Evolutionary conservation across 2,888 invertebrate species (phyloP).

Genomic region (Calliopum simillimum): DNA sequence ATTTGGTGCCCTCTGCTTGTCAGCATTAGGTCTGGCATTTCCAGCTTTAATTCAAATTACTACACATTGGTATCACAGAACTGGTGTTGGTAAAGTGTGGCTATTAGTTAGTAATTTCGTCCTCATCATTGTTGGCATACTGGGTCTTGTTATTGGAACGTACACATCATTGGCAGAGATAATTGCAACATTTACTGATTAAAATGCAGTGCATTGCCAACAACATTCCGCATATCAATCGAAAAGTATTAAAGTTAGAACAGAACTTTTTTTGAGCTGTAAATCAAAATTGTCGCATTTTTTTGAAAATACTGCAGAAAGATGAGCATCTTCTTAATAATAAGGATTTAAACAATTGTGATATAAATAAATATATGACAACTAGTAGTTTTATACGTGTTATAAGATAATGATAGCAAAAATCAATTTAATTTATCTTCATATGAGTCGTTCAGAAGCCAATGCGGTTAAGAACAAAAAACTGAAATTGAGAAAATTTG

Average conservation of each 20-base stretch:
- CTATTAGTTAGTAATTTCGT: constrained; percentile 74
- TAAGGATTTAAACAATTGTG: constrained; percentile 1
- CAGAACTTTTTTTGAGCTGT: not conserved
- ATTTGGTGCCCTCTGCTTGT: constrained; percentile 90
- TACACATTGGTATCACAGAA: constrained; percentile 80
- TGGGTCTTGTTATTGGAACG: constrained; percentile 78
- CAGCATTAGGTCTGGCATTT: constrained; percentile 88
- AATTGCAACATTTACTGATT: constrained; percentile 69
- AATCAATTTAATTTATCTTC: too few species aligned
- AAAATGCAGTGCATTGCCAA: constrained; percentile 14
- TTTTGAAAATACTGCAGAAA: not conserved
- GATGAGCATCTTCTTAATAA: not conserved
- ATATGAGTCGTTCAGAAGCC: too few species aligned
- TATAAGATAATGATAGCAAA: not conserved
- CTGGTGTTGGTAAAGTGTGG: constrained; percentile 70
- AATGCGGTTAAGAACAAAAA: too few species aligned
- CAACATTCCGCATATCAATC: constrained; percentile 21
- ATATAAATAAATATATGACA: not conserved
- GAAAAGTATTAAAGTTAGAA: constrained; percentile 16
- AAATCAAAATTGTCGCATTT: not conserved
- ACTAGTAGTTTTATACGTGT: not conserved
- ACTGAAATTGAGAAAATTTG: too few species aligned
- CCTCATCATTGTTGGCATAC: constrained; percentile 74
- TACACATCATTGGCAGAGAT: constrained; percentile 77
- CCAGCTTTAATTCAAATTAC: constrained; percentile 90